Percentiles rank a stretch among this genome's conserved stretches.
phyloP scores from a whole-genome alignment of 23 tunicate species.

The Trididemnum clinides region DNA sequence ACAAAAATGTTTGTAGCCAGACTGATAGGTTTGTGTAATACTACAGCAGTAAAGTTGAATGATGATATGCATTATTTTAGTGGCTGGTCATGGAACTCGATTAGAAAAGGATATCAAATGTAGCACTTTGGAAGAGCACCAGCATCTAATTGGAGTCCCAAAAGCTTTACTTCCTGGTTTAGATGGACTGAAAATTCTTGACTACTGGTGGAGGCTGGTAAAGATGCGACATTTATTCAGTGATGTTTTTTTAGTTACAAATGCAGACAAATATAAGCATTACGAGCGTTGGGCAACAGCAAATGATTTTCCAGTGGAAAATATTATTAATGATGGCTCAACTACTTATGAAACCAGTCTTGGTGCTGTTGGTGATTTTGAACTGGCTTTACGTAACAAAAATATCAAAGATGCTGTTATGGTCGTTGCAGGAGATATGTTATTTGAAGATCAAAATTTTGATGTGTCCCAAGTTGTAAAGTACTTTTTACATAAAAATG shows the following conservation, averaged over 20 bases:
- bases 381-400: conserved; percentile 66
- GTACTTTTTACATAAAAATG: conserved; percentile 70
- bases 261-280: conserved; percentile 94
- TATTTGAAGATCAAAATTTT: conserved; percentile 93
- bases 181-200: conserved; percentile 67
- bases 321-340: conserved; percentile 92
- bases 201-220: conserved; percentile 90
- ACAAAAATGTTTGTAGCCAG: too few species aligned
- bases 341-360: conserved; percentile 71
- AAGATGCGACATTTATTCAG: conserved; percentile 80
- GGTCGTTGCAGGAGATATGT: conserved; percentile 97
- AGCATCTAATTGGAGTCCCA: conserved; percentile 73
- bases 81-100: conserved; percentile 85
- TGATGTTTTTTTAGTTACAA: conserved; percentile 91
- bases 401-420: conserved; percentile 74
- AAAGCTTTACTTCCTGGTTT: conserved; percentile 88
- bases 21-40: too few species aligned
- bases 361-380: conserved; percentile 95
- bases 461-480: conserved; percentile 86
- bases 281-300: conserved; percentile 99
- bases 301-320: conserved; percentile 95
- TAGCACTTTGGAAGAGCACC: background rate
- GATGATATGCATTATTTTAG: conserved; percentile 85
- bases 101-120: conserved; percentile 71
- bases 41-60: too few species aligned